phyloP scores from a whole-genome alignment of 2,113 vertebrate genomes.

The Myrmecobius fasciatus region DNA sequence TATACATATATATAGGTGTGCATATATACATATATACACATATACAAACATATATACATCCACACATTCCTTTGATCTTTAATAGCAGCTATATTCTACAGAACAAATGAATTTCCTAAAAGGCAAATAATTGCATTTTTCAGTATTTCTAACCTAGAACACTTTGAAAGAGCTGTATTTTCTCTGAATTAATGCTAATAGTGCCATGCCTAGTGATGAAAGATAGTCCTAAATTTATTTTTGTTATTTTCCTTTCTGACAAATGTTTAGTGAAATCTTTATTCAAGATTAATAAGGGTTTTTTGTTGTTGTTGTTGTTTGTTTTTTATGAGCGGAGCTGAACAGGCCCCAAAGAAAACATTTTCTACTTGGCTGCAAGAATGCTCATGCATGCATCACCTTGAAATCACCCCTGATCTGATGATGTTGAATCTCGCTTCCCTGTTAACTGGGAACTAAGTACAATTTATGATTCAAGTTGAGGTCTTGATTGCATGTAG shows the following conservation, averaged over 20 bases:
- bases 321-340: neutral
- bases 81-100: neutral
- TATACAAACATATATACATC: no score
- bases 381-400: constrained; percentile 31
- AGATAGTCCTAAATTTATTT: neutral
- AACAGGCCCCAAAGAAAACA: neutral
- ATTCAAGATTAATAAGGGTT: neutral
- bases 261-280: neutral
- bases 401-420: neutral
- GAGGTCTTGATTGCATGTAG: constrained; percentile 73
- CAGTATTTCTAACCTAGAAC: neutral
- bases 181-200: neutral
- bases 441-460: constrained; percentile 57
- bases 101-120: neutral
- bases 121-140: neutral
- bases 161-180: neutral
- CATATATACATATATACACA: neutral
- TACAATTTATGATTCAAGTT: constrained; percentile 73
- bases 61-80: neutral
- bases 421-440: constrained; percentile 55
- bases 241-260: neutral
- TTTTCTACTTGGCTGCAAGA: neutral
- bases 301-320: neutral
- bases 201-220: neutral
- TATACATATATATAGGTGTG: no score